These are phyloP conservation scores for Heteromormyrus szaboi DNA, from an alignment of 2,797 vertebrate species.

Conservation along the genomic window DNA sequence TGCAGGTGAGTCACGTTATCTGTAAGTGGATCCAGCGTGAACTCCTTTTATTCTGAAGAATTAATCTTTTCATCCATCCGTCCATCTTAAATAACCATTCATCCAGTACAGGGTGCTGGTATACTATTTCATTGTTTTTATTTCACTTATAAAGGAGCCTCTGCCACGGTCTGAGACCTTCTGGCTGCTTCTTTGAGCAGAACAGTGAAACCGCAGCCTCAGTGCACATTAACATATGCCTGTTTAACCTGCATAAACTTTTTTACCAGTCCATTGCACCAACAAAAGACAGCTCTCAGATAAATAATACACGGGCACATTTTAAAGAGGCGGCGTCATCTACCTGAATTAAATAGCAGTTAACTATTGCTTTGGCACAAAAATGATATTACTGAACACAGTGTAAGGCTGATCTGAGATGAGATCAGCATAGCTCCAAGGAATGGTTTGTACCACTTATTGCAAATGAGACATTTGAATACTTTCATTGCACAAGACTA, in stretches of 20 bases:
- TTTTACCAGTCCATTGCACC: not conserved
- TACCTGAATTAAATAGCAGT: not conserved
- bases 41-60: not conserved
- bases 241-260: not conserved
- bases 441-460: not conserved
- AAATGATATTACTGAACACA: not conserved
- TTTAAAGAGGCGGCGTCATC: not conserved
- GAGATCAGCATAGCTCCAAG: not conserved
- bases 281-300: not conserved
- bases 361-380: not conserved
- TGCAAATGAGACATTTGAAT: not conserved
- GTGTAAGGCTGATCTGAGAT: not conserved
- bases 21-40: not conserved
- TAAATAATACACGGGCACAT: not conserved
- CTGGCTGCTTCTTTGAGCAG: not conserved
- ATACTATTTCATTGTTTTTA: not conserved
- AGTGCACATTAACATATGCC: not conserved
- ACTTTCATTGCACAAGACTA: not conserved
- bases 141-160: not conserved
- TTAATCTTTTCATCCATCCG: not conserved
- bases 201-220: not conserved
- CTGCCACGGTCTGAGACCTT: not conserved
- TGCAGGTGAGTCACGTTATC: slow-evolving; percentile 1
- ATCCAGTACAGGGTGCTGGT: not conserved
- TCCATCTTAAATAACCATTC: not conserved